Evolutionary conservation across 2,888 invertebrate genomes (phyloP), one percentile per base, ranked within the genome.

Genomic region (Protophormia terraenovae): DNA sequence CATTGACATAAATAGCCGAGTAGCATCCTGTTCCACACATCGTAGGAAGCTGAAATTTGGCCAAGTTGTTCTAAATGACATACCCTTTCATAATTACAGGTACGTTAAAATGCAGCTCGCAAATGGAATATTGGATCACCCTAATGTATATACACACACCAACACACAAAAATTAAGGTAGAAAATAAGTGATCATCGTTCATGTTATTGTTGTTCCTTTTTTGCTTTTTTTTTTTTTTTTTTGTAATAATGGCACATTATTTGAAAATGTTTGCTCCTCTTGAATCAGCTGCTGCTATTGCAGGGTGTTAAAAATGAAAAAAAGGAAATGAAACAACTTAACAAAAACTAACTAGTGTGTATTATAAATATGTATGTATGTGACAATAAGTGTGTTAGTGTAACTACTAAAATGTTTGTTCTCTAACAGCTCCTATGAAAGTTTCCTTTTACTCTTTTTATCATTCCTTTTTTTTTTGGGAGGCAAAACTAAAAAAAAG

Each of bases 271-370:
- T 62, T 69, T 53, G 29, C 41, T 75, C n/a, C 8, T 60, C 47
- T 73, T 14, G 27, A 8, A 60, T 66, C 53, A 66, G 41, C 66
- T 38, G 75, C 41, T 66, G 64, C 64, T 22, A 4, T 1, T 5
- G 19, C 38, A 22, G 53, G 1, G 3, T 4, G 22, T 12, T 5
- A 41, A 35, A 35, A 14, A 16, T 14, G 12, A 14, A 3, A 32
- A 19, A 16, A 72, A 47, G 75, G 69, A 82, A 81, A 60, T 75
- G 67, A 81, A 67, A 3, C 38, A 75, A 60, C 27, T 67, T 62
- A 19, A 41, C 5, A n/a, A 66, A 67, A 67, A 41, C n/a, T n/a
- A n/a, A n/a, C n/a, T n/a, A n/a, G n/a, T n/a, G n/a, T n/a, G n/a
- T n/a, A n/a, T n/a, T 19, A 53, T 19, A n/a, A 35, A 12, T 12